Evolutionary conservation across 35 echinoderm and acorn worm species (phyloP).

Genomic region (Acanthaster planci): DNA sequence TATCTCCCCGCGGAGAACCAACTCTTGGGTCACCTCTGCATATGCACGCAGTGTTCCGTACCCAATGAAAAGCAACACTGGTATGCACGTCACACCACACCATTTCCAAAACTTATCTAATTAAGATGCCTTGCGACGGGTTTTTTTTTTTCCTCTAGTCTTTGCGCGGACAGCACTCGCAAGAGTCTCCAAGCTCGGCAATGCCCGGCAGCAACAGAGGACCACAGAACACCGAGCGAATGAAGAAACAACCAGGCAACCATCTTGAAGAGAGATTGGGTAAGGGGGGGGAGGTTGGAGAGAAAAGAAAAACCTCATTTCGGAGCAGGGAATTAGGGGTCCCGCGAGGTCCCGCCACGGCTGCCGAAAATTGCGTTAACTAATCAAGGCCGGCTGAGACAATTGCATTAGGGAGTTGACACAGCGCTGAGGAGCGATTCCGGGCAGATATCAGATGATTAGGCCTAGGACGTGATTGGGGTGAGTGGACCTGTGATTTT

Average conservation of each 20-base stretch:
- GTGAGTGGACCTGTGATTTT: not conserved
- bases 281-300: not conserved
- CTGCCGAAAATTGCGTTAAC: constrained; percentile 13
- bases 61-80: no score
- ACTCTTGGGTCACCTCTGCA: no score
- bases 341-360: not conserved
- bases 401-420: constrained; percentile 18
- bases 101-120: no score
- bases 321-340: not conserved
- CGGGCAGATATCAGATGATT: not conserved
- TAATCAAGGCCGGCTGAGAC: not conserved
- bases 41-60: no score
- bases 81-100: no score
- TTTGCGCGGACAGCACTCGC: no score
- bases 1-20: no score
- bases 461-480: not conserved
- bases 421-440: not conserved
- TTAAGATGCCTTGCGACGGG: no score
- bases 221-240: not conserved
- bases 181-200: not conserved
- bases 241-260: not conserved
- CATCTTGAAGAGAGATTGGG: not conserved
- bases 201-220: constrained; percentile 5
- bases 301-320: not conserved
- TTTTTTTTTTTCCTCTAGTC: no score